Base-by-base conservation (phyloP, 2,797 vertebrate species). In the Acrocephalus scirpaceus region DNA sequence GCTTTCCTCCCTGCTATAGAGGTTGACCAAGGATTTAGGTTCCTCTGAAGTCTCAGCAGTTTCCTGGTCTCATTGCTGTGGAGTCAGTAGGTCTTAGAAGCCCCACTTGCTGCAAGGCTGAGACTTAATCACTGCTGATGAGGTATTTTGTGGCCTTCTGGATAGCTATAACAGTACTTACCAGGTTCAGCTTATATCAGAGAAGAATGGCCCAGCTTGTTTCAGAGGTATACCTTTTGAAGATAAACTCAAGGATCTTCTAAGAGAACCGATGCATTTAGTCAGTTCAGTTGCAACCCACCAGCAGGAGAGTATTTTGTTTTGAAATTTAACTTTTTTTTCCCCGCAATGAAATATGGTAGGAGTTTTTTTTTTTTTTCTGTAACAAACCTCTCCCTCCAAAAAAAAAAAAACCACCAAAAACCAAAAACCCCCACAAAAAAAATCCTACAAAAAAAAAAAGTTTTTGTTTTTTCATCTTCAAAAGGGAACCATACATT, bases 81-180 rank as follows among this genome's bases (percentile, higher is more conserved):
- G 26, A 90, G 22, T 16, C 44, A 57, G 2, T 42, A 26, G 36
- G 7, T 64, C 34, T 87, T 42, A 47, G 45, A 78, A 75, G 26
- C 6, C 16, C 5, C 4, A 4, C 1, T 2, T 26, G 36, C 54
- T 2, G 0, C 25, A 60, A 56, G 36, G 20, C 34, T 69, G 76
- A 86, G 50, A 62, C 1, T 77, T 81, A 10, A 19, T 75, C 29
- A 45, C 70, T 70, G 13, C 36, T 32, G 17, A 20, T 50, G 16
- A 6, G 3, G 4, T 80, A 20, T 88, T 90, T 60, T 91, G 26
- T 2, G 3, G 23, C 70, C 32, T 89, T 73, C 19, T 74, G 27
- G 17, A 34, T 56, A 69, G 60, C 13, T 77, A 5, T 16, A 65
- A 8, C 30, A 84, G 26, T 42, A 27, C 54, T 91, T 50, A 72